Conservation (phyloP, 2,113 vertebrate species). For the Donacobius atricapilla region DNA sequence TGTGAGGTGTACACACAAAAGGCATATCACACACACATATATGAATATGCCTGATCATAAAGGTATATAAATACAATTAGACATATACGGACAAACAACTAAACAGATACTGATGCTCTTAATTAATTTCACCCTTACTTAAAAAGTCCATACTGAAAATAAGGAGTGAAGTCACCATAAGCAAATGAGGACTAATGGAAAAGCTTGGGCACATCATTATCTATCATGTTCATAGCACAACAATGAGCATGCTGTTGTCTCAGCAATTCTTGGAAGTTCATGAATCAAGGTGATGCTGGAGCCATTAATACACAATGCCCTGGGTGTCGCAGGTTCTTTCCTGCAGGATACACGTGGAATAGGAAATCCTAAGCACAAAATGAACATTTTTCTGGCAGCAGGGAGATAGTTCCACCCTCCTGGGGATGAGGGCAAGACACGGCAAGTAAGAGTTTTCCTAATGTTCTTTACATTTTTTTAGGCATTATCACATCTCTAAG, state of each 20-base stretch:
- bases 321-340: not conserved
- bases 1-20: not conserved
- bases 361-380: not conserved
- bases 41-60: not conserved
- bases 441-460: not conserved
- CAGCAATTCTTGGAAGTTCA: not conserved
- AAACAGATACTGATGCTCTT: not conserved
- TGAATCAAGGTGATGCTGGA: not conserved
- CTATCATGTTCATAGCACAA: not conserved
- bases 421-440: not conserved
- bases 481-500: not conserved
- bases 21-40: not conserved
- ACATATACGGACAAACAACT: not conserved
- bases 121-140: not conserved
- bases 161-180: not conserved
- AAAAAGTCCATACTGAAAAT: not conserved
- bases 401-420: not conserved
- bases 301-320: not conserved
- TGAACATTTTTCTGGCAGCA: not conserved
- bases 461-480: not conserved
- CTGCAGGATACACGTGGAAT: accelerated
- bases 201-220: not conserved
- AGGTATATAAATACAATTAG: not conserved
- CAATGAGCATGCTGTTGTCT: accelerated
- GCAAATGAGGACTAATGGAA: not conserved